Percentiles rank a stretch among this genome's conserved stretches.
Conservation (phyloP, 2,113 vertebrate genomes). For the Saguinus imperator region DNA sequence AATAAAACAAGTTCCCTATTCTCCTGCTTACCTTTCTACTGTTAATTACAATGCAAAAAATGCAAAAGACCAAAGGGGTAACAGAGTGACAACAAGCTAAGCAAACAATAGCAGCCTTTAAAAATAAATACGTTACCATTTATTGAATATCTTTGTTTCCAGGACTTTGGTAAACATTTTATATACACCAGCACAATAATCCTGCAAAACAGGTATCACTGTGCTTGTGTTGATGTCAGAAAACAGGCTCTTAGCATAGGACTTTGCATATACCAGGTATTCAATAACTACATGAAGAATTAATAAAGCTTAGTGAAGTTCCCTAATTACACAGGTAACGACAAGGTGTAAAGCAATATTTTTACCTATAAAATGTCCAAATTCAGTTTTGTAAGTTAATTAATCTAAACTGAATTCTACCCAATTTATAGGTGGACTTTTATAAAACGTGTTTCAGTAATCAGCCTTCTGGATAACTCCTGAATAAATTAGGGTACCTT, state of each 20-base stretch:
- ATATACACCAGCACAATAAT: background rate
- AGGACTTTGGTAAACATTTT: conserved; percentile 27
- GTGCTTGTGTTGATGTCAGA: background rate
- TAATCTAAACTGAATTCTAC: conserved; percentile 24
- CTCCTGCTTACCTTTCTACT: background rate
- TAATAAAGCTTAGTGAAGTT: conserved; percentile 31
- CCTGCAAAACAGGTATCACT: background rate
- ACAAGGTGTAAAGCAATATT: background rate
- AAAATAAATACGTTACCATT: background rate
- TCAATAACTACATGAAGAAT: background rate
- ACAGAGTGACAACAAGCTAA: background rate
- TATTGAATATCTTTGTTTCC: conserved; percentile 13
- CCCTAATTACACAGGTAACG: background rate
- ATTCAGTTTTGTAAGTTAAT: background rate
- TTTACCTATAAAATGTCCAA: background rate
- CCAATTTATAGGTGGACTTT: background rate
- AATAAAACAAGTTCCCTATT: background rate
- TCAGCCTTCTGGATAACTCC: background rate
- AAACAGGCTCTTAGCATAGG: conserved; percentile 7
- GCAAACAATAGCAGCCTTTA: background rate
- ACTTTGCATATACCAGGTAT: background rate
- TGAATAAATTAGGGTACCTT: background rate
- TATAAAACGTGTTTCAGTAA: conserved; percentile 16
- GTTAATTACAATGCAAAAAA: background rate
- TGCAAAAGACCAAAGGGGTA: background rate